Conservation (phyloP, 2,797 vertebrate genomes). For the Amniataba percoides region DNA sequence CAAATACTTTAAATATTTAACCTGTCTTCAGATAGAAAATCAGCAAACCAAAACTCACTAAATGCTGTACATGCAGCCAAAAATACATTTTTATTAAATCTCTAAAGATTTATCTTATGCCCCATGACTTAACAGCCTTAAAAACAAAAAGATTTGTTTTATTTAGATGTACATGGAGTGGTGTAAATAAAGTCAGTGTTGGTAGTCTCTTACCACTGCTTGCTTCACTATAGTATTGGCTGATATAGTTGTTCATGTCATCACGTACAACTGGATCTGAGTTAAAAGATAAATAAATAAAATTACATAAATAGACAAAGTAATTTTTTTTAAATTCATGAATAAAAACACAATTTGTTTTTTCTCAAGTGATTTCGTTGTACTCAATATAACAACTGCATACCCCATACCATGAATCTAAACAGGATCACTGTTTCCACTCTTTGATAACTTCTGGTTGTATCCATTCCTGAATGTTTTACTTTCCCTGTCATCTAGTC, state of each 20-base stretch:
- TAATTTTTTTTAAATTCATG: too few species aligned
- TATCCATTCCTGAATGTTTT: background rate
- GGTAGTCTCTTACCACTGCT: constrained; percentile 91
- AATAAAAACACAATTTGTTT: background rate
- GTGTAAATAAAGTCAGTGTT: background rate
- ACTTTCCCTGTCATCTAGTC: background rate
- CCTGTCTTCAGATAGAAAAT: background rate
- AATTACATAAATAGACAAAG: too few species aligned
- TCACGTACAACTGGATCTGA: constrained; percentile 89
- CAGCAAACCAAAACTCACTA: background rate
- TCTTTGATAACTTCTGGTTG: background rate
- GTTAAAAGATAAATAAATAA: constrained; percentile 8
- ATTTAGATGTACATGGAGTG: background rate
- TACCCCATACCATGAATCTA: background rate
- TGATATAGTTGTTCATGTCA: constrained; percentile 98
- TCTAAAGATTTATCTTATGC: background rate
- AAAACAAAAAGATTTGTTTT: background rate
- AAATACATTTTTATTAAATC: background rate
- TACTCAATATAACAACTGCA: background rate
- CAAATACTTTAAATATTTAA: background rate
- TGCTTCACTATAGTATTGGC: constrained; percentile 94
- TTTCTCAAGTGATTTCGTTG: background rate
- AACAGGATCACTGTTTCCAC: background rate
- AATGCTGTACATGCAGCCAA: background rate
- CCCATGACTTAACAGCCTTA: background rate